Evolutionary conservation across 2,797 vertebrate species (phyloP).

Genomic region (Gambusia yucatana): DNA sequence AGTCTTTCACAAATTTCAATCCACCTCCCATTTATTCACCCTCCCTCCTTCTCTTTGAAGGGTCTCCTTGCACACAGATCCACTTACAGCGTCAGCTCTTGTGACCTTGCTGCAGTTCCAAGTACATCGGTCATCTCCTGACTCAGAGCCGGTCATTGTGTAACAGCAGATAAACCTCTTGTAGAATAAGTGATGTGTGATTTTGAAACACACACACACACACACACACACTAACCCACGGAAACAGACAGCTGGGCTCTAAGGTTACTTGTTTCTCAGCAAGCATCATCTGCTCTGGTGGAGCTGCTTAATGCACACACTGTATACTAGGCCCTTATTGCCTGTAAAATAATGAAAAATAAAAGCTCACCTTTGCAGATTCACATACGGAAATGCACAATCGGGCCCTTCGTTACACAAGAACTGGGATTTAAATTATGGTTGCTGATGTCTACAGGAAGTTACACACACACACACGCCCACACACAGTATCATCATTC

Average conservation of each 20-base stretch:
- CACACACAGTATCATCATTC: constrained; percentile 62
- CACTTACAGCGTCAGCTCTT: constrained; percentile 46
- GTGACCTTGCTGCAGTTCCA: constrained; percentile 59
- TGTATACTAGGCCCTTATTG: constrained; percentile 18
- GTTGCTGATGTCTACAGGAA: constrained; percentile 38
- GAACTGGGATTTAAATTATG: constrained; percentile 60
- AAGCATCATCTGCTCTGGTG: constrained; percentile 55
- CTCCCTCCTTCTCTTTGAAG: constrained; percentile 20
- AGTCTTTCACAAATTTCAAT: constrained; percentile 40
- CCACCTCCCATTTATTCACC: constrained; percentile 27
- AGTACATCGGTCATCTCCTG: constrained; percentile 54
- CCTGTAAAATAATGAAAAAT: constrained; percentile 11
- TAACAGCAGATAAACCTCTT: constrained; percentile 54
- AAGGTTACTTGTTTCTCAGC: constrained; percentile 57
- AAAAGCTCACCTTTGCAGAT: constrained; percentile 23
- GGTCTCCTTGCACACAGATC: constrained; percentile 34
- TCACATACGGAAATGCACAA: not conserved
- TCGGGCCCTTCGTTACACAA: constrained; percentile 8
- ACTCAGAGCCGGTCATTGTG: constrained; percentile 62
- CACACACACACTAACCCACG: constrained; percentile 31
- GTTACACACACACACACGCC: constrained; percentile 1
- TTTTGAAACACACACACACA: constrained; percentile 27
- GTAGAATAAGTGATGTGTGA: constrained; percentile 55
- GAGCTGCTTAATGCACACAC: constrained; percentile 17
- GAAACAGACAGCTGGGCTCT: constrained; percentile 49